Evolutionary conservation across 92 coral and sea anemone species (phyloP).

Genomic region (Montipora capitata): DNA sequence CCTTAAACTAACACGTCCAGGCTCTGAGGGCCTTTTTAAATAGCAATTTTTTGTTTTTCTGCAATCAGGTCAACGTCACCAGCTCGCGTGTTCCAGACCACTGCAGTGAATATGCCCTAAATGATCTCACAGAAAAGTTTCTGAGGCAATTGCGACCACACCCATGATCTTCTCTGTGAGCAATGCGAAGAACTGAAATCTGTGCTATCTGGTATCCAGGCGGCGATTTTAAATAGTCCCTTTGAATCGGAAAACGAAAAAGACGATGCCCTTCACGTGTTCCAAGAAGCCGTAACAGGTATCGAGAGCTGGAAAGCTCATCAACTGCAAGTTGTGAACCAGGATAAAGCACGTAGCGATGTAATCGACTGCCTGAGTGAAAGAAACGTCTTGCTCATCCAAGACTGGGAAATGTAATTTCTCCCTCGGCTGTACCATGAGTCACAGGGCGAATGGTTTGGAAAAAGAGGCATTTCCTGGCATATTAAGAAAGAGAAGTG

Average conservation of each 20-base stretch:
- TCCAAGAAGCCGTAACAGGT: slow-evolving; percentile 8
- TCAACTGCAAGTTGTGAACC: background rate
- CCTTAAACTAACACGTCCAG: too few relatives aligned
- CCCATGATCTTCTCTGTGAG: background rate
- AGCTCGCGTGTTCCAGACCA: too few relatives aligned
- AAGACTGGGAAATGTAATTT: slow-evolving; percentile 55
- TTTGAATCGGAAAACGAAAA: slow-evolving; percentile 1
- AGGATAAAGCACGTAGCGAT: too few relatives aligned
- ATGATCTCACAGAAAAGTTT: background rate
- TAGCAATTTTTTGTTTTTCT: too few relatives aligned
- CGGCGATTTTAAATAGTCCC: background rate
- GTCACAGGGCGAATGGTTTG: background rate
- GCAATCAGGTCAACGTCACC: too few relatives aligned
- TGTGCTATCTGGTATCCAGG: background rate
- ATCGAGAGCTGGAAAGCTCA: slow-evolving; percentile 37
- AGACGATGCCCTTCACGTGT: slow-evolving; percentile 24
- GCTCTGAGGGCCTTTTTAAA: too few relatives aligned
- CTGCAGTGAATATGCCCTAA: background rate
- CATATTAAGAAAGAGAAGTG: too few relatives aligned
- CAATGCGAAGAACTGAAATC: background rate
- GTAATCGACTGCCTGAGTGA: background rate
- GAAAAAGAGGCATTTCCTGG: too few relatives aligned
- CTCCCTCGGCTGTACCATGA: slow-evolving; percentile 38
- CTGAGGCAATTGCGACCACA: background rate
- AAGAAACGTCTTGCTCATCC: background rate